Evolutionary conservation across 2,797 vertebrate genomes (phyloP).

Genomic region (Poecilia picta): DNA sequence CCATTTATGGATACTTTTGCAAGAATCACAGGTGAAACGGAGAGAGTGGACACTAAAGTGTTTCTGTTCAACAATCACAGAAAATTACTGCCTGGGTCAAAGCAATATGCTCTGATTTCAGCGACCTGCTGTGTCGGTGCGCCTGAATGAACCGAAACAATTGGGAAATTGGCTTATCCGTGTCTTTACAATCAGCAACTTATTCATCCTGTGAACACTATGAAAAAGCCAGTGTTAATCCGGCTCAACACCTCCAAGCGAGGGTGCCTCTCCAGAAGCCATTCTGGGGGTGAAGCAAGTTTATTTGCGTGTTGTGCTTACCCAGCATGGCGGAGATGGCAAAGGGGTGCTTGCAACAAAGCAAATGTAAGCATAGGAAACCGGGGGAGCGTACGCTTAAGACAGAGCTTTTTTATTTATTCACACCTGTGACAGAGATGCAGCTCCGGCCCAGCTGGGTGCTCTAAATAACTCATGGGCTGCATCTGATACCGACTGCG

Average conservation of each 20-base stretch:
- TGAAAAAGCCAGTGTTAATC: slow-evolving; percentile 3
- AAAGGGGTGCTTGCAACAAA: background rate
- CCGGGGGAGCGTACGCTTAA: background rate
- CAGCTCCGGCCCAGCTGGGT: background rate
- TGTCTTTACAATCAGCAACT: slow-evolving; percentile 5
- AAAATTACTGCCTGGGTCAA: slow-evolving; percentile 3
- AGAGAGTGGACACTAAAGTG: background rate
- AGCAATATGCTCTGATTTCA: slow-evolving; percentile 3
- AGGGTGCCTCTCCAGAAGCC: background rate
- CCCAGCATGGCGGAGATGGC: background rate
- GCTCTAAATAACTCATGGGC: slow-evolving; percentile 4
- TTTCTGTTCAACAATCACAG: slow-evolving; percentile 2
- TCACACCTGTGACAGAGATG: slow-evolving; percentile 5
- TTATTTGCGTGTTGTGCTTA: background rate
- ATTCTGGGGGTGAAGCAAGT: background rate
- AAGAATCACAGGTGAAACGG: background rate
- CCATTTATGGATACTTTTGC: background rate
- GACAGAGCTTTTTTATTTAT: background rate
- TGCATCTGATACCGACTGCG: slow-evolving; percentile 7
- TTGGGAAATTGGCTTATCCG: background rate
- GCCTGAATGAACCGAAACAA: slow-evolving; percentile 10
- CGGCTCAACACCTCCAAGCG: background rate
- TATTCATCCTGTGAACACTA: slow-evolving; percentile 4
- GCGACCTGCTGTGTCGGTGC: background rate
- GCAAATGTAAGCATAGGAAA: slow-evolving; percentile 1